Evolutionary conservation across 1,140 invertebrate genomes (phyloP), one percentile per base, ranked within the genome.

Genomic region (Ericerus pela): DNA sequence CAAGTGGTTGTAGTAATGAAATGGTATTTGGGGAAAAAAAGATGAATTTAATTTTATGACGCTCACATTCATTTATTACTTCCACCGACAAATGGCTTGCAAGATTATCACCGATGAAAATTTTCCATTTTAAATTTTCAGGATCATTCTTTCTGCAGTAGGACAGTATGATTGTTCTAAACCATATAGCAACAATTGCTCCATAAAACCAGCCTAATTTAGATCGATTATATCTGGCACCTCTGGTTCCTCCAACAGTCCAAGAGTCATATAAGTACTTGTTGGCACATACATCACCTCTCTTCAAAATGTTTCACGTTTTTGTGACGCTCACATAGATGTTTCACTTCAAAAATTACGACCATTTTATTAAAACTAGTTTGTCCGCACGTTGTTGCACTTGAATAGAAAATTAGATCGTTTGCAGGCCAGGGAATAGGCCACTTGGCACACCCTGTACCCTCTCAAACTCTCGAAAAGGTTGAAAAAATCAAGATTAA

Each of bases 1-100:
- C 69, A 20, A 73, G 57, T 11, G 71, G 69, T 58, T 73, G 70
- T 14, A 64, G 62, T 8, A 70, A 33, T 55, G 73, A 70, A 1
- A 68, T 72, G 0, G 64, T 60, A 59, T 73, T 72, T 5, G 67
- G 59, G 26, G 69, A 67, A 5, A 72, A 62, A 41, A 41, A 58
- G 2, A 55, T 38, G 53, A 60, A 58, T 24, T 28, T 51, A 41
- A 60, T 52, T 14, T 55, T 53, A 58, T 43, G 8, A 28, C 58
- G 8, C 36, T 59, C 20, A 27, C 56, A 55, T 22, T 47, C 10
- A 29, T 58, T 55, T 22, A 71, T 62, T 2, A 68, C 26, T 29
- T 68, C 60, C 12, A 62, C 6, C 20, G 61, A 63, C 14, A 72
- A 56, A 60, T 71, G 70, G n/a, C 61, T 65, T 11, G 61, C 58